Conservation (phyloP, 2,113 vertebrate species). For the Limnothrissa miodon region DNA sequence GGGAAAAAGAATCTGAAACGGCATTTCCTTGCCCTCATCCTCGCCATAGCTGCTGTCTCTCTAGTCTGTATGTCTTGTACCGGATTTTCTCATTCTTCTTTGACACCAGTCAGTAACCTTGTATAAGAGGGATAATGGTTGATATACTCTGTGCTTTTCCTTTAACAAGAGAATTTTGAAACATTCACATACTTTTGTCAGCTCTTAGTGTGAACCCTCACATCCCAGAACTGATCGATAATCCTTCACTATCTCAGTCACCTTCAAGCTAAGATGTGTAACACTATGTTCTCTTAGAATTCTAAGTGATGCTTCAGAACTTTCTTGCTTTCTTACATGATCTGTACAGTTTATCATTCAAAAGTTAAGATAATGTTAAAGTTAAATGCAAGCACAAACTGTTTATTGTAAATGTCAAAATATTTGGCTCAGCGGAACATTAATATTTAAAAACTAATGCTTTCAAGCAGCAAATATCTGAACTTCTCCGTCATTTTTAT, state of each 20-base stretch:
- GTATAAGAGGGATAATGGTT: no score
- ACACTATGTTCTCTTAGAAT: neutral
- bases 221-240: neutral
- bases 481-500: neutral
- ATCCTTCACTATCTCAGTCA: neutral
- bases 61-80: no score
- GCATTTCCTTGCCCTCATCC: neutral
- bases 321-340: neutral
- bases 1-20: no score
- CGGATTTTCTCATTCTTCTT: no score
- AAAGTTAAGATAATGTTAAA: neutral
- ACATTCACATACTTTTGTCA: neutral
- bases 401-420: slow-evolving; percentile 9
- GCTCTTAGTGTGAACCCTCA: neutral
- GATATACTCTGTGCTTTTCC: no score
- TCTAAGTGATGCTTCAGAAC: neutral
- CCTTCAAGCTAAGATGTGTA: neutral
- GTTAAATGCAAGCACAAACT: neutral
- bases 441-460: neutral
- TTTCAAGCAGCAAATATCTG: neutral
- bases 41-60: no score
- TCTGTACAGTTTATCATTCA: neutral
- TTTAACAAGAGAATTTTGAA: neutral
- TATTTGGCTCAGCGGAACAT: neutral
- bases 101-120: no score